These are phyloP conservation scores for Bergia sp. DNA, from an alignment of 92 coral and sea anemone species.

Conservation along the genomic window DNA sequence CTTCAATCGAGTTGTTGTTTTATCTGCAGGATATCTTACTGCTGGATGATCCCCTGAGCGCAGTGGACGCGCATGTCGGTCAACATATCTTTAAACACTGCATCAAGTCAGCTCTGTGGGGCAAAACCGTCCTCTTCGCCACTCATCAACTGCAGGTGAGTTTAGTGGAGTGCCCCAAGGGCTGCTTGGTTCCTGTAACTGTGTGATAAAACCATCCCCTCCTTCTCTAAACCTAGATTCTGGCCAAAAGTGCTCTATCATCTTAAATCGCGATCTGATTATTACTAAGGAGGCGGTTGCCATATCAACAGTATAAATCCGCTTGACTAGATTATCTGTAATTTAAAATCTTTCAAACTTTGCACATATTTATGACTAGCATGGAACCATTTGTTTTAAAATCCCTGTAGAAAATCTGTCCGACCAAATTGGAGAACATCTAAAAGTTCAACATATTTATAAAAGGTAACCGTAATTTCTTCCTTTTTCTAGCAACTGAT, in stretches of 20 bases:
- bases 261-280: background rate
- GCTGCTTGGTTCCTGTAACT: background rate
- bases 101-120: conserved; percentile 86
- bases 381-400: too few relatives aligned
- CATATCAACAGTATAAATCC: too few relatives aligned
- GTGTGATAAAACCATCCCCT: background rate
- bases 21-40: conserved; percentile 76
- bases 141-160: conserved; percentile 94
- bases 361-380: too few relatives aligned
- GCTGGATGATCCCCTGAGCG: conserved; percentile 93
- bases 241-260: background rate
- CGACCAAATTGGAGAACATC: too few relatives aligned
- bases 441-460: too few relatives aligned
- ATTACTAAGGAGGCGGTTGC: too few relatives aligned
- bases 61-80: conserved; percentile 97
- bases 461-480: too few relatives aligned
- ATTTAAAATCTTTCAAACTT: too few relatives aligned
- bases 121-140: conserved; percentile 85
- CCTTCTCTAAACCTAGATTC: background rate
- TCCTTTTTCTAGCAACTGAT: too few relatives aligned
- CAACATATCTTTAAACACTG: conserved; percentile 90
- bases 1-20: background rate
- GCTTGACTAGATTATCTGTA: too few relatives aligned
- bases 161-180: background rate
- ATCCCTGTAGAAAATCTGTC: too few relatives aligned